phyloP scores from a whole-genome alignment of 2,113 vertebrate species.

The Serinus canaria region DNA sequence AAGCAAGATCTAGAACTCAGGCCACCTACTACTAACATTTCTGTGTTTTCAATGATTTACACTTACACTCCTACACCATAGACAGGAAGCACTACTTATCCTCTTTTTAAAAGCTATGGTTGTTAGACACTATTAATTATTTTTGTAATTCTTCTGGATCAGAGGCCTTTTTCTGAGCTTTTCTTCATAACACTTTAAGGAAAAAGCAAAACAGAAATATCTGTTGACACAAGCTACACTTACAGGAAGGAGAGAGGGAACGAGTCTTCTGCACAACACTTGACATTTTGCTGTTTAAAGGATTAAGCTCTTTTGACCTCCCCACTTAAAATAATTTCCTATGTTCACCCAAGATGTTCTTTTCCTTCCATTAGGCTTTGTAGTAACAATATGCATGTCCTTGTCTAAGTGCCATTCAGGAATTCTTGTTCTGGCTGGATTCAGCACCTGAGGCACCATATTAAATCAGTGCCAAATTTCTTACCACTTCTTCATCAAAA shows the following conservation, averaged over 20 bases:
- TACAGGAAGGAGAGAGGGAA: not conserved
- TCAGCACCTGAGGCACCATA: not conserved
- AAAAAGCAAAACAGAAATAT: not conserved
- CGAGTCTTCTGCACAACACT: not conserved
- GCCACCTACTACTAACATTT: not conserved
- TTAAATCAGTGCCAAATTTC: not conserved
- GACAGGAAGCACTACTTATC: not conserved
- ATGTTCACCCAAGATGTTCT: not conserved
- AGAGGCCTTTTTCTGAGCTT: not conserved
- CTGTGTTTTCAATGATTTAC: not conserved
- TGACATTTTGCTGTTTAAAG: not conserved
- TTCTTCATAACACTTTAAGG: not conserved
- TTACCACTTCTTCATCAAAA: not conserved
- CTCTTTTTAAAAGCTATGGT: not conserved
- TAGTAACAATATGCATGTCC: not conserved
- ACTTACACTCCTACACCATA: not conserved
- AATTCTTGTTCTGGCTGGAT: not conserved
- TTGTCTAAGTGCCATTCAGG: not conserved
- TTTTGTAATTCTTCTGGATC: not conserved
- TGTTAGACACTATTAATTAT: not conserved
- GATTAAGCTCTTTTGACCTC: not conserved
- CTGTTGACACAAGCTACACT: not conserved
- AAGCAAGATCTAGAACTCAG: not conserved
- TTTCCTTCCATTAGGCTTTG: not conserved
- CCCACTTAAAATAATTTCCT: not conserved